A percentile compares a stretch with the other conserved stretches of the same genome.
These are phyloP conservation scores for Tapirus terrestris DNA, from an alignment of 2,113 vertebrate species.

Conservation along the genomic window DNA sequence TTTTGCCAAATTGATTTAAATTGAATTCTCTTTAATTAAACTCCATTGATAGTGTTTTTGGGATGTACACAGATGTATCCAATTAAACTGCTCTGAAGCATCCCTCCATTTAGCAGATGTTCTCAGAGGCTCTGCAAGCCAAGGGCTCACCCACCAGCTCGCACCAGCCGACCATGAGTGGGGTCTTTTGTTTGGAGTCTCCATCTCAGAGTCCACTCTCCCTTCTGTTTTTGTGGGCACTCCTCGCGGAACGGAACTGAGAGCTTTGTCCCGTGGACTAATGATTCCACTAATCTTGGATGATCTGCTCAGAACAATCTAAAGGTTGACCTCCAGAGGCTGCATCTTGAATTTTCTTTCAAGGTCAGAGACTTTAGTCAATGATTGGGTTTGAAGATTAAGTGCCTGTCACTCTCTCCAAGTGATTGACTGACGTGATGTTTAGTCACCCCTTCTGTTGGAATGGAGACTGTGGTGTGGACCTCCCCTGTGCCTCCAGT, in stretches of 20 bases:
- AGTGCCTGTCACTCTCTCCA: background rate
- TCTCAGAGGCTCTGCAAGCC: background rate
- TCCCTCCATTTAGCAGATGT: background rate
- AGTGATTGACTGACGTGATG: background rate
- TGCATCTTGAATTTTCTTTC: background rate
- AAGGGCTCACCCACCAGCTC: background rate
- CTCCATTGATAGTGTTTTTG: background rate
- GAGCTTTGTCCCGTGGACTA: background rate
- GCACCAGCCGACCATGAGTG: fast-evolving
- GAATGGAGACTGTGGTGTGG: fast-evolving
- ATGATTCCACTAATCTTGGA: background rate
- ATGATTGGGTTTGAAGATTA: background rate
- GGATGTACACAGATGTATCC: background rate
- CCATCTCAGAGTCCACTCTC: too few relatives aligned
- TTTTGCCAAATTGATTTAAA: slow-evolving; percentile 9
- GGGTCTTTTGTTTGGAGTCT: background rate
- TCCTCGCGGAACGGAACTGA: background rate
- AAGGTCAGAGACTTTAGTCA: background rate
- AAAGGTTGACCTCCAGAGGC: too few relatives aligned
- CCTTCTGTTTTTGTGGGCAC: too few relatives aligned
- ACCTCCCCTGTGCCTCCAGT: fast-evolving
- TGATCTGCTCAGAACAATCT: background rate
- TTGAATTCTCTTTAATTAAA: background rate
- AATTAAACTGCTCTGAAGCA: background rate
- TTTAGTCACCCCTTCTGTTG: background rate